Percentiles rank a stretch among this genome's conserved stretches.
Conservation (phyloP, 1,140 invertebrate species). For the Drosophila ogumai region DNA sequence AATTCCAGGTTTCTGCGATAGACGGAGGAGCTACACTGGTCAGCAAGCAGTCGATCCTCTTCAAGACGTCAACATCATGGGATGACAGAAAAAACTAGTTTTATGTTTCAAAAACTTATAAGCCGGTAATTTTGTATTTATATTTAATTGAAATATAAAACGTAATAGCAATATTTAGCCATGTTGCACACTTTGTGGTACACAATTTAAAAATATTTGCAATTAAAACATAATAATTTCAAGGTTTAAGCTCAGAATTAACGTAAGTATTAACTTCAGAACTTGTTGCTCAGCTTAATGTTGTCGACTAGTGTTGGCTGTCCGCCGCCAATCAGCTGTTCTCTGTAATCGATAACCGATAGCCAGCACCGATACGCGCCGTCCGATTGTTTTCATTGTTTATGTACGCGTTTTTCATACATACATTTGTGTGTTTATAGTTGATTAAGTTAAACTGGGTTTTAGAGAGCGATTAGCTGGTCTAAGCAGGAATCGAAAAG, state of each 20-base stretch:
- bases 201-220: too few relatives aligned
- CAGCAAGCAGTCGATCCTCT: constrained; percentile 1
- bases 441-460: constrained; percentile 1
- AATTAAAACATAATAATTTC: not conserved
- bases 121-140: too few relatives aligned
- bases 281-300: constrained; percentile 14
- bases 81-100: too few relatives aligned
- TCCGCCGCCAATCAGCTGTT: constrained; percentile 2
- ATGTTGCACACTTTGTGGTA: too few relatives aligned
- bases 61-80: too few relatives aligned
- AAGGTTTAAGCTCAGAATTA: not conserved
- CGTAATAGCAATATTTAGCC: too few relatives aligned
- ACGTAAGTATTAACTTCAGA: not conserved
- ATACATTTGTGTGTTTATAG: constrained; percentile 4
- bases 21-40: constrained; percentile 14
- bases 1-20: constrained; percentile 23
- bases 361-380: not conserved
- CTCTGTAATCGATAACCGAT: constrained; percentile 12
- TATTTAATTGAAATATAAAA: too few relatives aligned
- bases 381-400: constrained; percentile 35
- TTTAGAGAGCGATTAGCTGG: constrained; percentile 1
- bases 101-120: too few relatives aligned
- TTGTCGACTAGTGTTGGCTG: constrained; percentile 2
- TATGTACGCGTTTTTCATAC: constrained; percentile 21
- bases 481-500: not conserved